Evolutionary conservation across 2,797 vertebrate genomes (phyloP).

Genomic region (Coccyzus lansbergi): DNA sequence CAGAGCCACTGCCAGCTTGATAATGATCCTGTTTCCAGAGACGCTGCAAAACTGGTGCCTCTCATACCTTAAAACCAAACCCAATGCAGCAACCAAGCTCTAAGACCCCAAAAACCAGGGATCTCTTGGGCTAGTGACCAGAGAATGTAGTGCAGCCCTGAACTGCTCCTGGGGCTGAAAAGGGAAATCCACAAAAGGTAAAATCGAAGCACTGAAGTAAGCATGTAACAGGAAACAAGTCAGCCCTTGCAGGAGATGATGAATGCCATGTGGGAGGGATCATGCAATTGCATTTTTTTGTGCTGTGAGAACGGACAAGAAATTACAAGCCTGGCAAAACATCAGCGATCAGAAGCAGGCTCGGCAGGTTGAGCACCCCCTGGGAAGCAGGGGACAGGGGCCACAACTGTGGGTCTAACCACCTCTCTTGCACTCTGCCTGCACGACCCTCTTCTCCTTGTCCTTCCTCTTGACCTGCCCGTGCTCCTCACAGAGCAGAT

Average conservation of each 20-base stretch:
- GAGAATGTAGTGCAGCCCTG: neutral
- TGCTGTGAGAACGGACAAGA: slow-evolving; percentile 23
- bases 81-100: neutral
- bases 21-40: neutral
- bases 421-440: neutral
- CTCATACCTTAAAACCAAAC: neutral
- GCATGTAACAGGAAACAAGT: slow-evolving; percentile 62
- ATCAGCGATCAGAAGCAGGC: neutral
- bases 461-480: neutral
- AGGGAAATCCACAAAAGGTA: slow-evolving; percentile 25
- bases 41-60: neutral
- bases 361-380: neutral
- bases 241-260: neutral
- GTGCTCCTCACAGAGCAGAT: neutral
- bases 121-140: neutral
- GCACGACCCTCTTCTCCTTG: neutral
- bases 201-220: neutral
- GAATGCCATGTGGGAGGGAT: slow-evolving; percentile 53
- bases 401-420: neutral
- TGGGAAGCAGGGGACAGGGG: neutral
- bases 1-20: neutral
- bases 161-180: neutral
- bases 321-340: slow-evolving; percentile 34
- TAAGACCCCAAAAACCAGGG: neutral
- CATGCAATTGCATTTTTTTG: slow-evolving; percentile 22